Conservation (phyloP, 2,797 vertebrate species). For the Hafferia zeledoni region DNA sequence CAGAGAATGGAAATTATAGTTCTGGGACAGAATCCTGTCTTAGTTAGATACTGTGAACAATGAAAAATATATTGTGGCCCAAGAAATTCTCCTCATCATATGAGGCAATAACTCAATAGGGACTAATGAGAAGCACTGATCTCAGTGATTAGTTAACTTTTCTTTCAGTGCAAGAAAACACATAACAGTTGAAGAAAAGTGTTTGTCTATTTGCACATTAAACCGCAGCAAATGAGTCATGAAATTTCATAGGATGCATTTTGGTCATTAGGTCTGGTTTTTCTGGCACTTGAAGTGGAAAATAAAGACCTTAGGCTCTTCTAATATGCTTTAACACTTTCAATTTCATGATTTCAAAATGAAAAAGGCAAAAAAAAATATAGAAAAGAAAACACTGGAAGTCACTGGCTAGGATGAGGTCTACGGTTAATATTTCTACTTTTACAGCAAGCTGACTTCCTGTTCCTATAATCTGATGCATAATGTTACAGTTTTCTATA, state of each 20-base stretch:
- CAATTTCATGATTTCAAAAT: not conserved
- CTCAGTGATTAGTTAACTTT: not conserved
- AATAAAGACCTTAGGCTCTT: not conserved
- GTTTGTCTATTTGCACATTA: not conserved
- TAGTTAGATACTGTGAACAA: not conserved
- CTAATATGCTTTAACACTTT: not conserved
- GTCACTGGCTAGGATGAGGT: not conserved
- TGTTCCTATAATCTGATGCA: not conserved
- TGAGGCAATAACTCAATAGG: not conserved
- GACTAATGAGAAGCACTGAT: not conserved
- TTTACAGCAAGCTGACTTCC: not conserved
- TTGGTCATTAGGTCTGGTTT: not conserved
- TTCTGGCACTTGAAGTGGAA: not conserved
- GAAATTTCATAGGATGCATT: not conserved
- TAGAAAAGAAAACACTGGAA: accelerated
- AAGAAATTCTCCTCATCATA: not conserved
- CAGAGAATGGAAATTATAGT: not conserved
- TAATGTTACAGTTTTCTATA: not conserved
- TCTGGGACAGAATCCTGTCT: not conserved
- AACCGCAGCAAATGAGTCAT: not conserved
- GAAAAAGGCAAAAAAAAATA: accelerated
- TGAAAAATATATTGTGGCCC: not conserved
- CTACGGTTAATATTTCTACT: not conserved
- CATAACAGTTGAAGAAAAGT: not conserved
- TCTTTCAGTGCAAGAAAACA: not conserved